Percentiles rank a stretch among this genome's conserved stretches.
phyloP scores from a whole-genome alignment of 2,113 vertebrate genomes.

The Ursus arctos region DNA sequence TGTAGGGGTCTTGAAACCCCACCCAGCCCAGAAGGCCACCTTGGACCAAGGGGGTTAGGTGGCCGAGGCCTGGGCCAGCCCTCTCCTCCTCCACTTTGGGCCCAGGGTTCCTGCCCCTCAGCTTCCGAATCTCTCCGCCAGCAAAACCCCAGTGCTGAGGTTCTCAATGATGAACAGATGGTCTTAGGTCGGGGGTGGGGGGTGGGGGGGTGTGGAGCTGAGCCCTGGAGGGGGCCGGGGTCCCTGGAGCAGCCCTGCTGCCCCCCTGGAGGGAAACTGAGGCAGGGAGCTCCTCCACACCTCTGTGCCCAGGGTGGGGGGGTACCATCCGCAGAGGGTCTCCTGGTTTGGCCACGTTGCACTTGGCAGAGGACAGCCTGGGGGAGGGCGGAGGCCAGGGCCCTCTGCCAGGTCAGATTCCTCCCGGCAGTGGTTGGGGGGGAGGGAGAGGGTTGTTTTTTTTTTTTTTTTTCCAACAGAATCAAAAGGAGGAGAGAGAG shows the following conservation, averaged over 20 bases:
- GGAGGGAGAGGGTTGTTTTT: neutral
- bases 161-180: conserved; percentile 34
- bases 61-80: neutral
- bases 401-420: conserved; percentile 62
- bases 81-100: neutral
- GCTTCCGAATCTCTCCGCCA: neutral
- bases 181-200: neutral
- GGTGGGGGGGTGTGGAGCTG: neutral
- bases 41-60: neutral
- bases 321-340: neutral
- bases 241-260: neutral
- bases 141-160: neutral
- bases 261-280: neutral
- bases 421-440: neutral
- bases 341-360: neutral
- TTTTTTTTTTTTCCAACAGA: neutral
- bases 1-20: neutral
- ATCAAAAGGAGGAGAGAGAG: conserved; percentile 19
- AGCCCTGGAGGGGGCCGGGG: neutral
- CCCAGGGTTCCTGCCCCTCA: neutral
- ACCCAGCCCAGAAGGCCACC: neutral
- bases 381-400: conserved; percentile 63
- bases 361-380: conserved; percentile 10
- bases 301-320: neutral
- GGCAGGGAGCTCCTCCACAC: neutral